A percentile compares a stretch with the other conserved stretches of the same genome.
Evolutionary conservation across 2,888 invertebrate genomes (phyloP).

Genomic region (Troides oblongomaculatus): DNA sequence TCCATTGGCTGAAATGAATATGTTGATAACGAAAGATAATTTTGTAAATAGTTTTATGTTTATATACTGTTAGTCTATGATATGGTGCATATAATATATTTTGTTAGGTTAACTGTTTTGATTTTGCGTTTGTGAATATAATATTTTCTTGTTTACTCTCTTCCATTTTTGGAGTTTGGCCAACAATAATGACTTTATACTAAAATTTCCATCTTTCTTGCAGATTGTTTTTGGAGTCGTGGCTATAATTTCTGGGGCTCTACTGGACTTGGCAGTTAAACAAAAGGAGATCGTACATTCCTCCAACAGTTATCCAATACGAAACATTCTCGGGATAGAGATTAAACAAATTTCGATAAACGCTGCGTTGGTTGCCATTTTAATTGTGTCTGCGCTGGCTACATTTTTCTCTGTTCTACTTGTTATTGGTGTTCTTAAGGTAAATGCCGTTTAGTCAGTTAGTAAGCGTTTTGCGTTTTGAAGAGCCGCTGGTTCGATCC

Average conservation of each 20-base stretch:
- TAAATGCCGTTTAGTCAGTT: not conserved
- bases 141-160: not conserved
- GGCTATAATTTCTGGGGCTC: not conserved
- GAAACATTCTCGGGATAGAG: not conserved
- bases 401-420: conserved; percentile 13
- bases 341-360: conserved; percentile 3
- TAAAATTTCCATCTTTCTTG: not conserved
- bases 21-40: not conserved
- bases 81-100: not conserved
- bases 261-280: conserved; percentile 7
- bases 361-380: conserved; percentile 1
- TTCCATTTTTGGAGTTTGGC: not conserved
- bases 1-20: not conserved
- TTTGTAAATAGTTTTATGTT: not conserved
- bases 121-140: not conserved
- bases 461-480: not conserved
- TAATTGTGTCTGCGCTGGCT: conserved; percentile 5
- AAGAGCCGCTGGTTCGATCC: not conserved
- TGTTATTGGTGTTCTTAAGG: conserved; percentile 20
- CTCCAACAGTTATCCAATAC: not conserved
- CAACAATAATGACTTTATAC: not conserved
- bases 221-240: not conserved
- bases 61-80: not conserved
- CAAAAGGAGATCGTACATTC: not conserved
- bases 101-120: no score